Evolutionary conservation across 1,140 invertebrate genomes (phyloP), one percentile per base, ranked within the genome.

Genomic region (Trachymyrmex cornetzi): DNA sequence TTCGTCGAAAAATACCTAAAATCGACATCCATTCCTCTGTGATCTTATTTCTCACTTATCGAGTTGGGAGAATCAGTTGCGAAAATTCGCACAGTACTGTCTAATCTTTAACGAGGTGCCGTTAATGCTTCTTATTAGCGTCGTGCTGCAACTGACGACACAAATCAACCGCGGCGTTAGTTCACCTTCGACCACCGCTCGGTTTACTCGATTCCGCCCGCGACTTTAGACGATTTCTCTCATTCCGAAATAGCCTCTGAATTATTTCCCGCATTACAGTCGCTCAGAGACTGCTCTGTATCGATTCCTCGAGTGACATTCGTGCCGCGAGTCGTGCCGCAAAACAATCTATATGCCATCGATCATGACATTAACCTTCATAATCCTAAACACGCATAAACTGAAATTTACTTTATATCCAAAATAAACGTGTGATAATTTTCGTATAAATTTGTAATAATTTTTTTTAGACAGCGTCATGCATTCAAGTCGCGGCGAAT

Each of bases 301-400:
- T 84, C 69, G 80, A 84, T 84, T 84, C 57, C n/a, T 24, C 38
- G 69, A 75, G 80, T 84, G 69, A 75, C 44, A 63, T 75, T 84
- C 69, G 80, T 84, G 80, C 53, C 27, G 19, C 64, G 9, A 14
- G 5, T 69, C 11, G 77, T 44, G 27, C 55, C 67, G 67, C 55
- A 34, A 61, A 48, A 50, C 34, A 74, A 74, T 50, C 16, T 14
- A 74, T 44, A 38, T 16, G 63, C 1, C 9, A 55, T 50, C 77
- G 48, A 81, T 84, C 57, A 44, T 57, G 80, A 84, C 80, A 84
- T 84, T 84, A 75, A 84, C 69, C 80, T 75, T 84, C 69, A 5
- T 27, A 6, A 19, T 30, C 19, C 38, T 30, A n/a, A 38, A 14
- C 19, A 11, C n/a, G 24, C 44, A 24, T 0, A 79, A 64, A 19